Evolutionary conservation across 2,888 invertebrate species (phyloP), one percentile per base, ranked within the genome.

Genomic region (Tenthredo amoena): DNA sequence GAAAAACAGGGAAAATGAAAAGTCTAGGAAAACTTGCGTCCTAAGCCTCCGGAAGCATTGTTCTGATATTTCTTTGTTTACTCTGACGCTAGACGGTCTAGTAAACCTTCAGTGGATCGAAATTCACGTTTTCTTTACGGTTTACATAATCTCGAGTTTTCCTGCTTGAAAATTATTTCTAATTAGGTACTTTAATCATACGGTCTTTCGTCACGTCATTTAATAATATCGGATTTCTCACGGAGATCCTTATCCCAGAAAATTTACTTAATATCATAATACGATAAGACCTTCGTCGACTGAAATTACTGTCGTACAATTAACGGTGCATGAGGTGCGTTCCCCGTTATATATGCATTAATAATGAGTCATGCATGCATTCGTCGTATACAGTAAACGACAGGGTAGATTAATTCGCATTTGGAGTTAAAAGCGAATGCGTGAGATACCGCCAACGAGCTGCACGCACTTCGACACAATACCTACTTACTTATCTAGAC

Each of bases 61-160:
- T 81, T 58, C 62, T 31, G 37, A 81, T 81, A 81, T 62, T 81
- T 81, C 81, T 81, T 81, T 81, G 81, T 81, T 55, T n/a, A 40
- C 15, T 37, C 4, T 12, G 21, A 81, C 21, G 40, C 81, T 62
- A 58, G n/a, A 50, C 58, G 50, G 77, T 77, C 50, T 43, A 55
- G 77, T 31, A 55, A 34, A n/a, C n/a, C 47, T 50, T 50, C 77
- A 50, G 55, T 10, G 50, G 77, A 55, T 77, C 34, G 12, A 37
- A 81, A 62, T 62, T 15, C 62, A n/a, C 26, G 40, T 81, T 62
- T 81, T 26, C 26, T 40, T 62, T 40, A 40, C 79, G 26, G 26
- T 10, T 68, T 18, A 12, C 18, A 18, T 34, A 15, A 68, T 26
- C 6, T 68, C 6, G 68, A 34, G 5, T 65, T 65, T 31, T 65